Conservation (phyloP, 2,888 invertebrate genomes). For the Serrognathus titanus region DNA sequence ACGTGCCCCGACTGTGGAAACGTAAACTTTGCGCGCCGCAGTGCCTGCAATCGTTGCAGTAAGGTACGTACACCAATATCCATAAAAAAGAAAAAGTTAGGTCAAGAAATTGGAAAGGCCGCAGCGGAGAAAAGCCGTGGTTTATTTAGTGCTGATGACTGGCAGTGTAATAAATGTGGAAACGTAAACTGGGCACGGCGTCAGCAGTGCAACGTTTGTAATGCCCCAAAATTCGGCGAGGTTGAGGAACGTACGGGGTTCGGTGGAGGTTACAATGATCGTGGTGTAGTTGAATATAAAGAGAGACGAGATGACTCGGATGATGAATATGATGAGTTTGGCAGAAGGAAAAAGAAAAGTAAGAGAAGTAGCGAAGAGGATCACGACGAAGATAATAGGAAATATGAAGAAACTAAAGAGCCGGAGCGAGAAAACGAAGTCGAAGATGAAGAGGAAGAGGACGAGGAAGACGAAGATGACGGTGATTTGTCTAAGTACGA, state of each 20-base stretch:
- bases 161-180: slow-evolving; percentile 99
- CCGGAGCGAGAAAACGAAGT: slow-evolving; percentile 18
- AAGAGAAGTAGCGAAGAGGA: slow-evolving; percentile 24
- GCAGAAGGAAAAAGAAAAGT: slow-evolving; percentile 46
- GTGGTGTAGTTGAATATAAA: slow-evolving; percentile 94
- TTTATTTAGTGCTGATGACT: slow-evolving; percentile 95
- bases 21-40: slow-evolving; percentile 89
- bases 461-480: slow-evolving; percentile 55
- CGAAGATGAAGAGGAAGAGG: slow-evolving; percentile 51
- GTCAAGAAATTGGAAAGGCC: slow-evolving; percentile 96
- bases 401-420: slow-evolving; percentile 7
- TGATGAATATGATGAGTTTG: slow-evolving; percentile 91
- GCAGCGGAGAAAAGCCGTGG: slow-evolving; percentile 98
- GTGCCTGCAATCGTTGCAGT: slow-evolving; percentile 88
- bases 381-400: slow-evolving; percentile 18
- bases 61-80: slow-evolving; percentile 58
- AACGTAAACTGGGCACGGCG: slow-evolving; percentile 99
- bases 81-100: slow-evolving; percentile 76
- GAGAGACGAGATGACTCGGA: slow-evolving; percentile 79
- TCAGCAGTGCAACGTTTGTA: slow-evolving; percentile 96
- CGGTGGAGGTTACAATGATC: slow-evolving; percentile 92
- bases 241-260: slow-evolving; percentile 77
- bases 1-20: slow-evolving; percentile 80
- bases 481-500: slow-evolving; percentile 58
- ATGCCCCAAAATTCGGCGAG: slow-evolving; percentile 95